These are phyloP conservation scores for Cossypha heuglini DNA, from an alignment of 2,797 vertebrate genomes.

Conservation along the genomic window DNA sequence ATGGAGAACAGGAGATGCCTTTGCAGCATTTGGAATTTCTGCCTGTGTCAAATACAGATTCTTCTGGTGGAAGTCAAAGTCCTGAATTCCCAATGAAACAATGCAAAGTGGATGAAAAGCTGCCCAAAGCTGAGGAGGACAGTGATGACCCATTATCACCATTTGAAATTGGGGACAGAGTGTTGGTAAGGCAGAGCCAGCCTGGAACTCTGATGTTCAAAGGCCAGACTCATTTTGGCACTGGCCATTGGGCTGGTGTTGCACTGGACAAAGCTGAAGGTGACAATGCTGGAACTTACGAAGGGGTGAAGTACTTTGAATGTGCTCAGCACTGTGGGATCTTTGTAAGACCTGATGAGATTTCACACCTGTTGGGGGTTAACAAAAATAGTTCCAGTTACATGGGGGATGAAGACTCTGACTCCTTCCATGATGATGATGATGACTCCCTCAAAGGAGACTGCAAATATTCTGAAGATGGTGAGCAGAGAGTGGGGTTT, in stretches of 20 bases:
- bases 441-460: background rate
- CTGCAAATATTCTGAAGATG: background rate
- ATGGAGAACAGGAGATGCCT: background rate
- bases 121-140: background rate
- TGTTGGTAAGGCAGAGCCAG: conserved; percentile 65
- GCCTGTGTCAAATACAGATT: background rate
- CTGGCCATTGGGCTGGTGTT: conserved; percentile 69
- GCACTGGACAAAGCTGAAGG: conserved; percentile 67
- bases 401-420: conserved; percentile 16
- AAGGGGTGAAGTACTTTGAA: conserved; percentile 69
- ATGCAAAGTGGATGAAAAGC: background rate
- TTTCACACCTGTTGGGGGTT: conserved; percentile 32
- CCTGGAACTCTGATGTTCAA: conserved; percentile 68
- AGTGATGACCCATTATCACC: conserved; percentile 31
- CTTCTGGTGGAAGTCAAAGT: background rate
- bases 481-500: background rate
- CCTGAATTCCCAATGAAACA: background rate
- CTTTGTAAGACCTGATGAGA: conserved; percentile 66
- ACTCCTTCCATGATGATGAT: conserved; percentile 16
- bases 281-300: conserved; percentile 60
- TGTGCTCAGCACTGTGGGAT: conserved; percentile 61
- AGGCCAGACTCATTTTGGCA: conserved; percentile 51
- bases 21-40: background rate
- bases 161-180: conserved; percentile 64
- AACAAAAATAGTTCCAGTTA: background rate